Conservation (phyloP, 2,888 invertebrate genomes). For the Nephrocerus scutellatus region DNA sequence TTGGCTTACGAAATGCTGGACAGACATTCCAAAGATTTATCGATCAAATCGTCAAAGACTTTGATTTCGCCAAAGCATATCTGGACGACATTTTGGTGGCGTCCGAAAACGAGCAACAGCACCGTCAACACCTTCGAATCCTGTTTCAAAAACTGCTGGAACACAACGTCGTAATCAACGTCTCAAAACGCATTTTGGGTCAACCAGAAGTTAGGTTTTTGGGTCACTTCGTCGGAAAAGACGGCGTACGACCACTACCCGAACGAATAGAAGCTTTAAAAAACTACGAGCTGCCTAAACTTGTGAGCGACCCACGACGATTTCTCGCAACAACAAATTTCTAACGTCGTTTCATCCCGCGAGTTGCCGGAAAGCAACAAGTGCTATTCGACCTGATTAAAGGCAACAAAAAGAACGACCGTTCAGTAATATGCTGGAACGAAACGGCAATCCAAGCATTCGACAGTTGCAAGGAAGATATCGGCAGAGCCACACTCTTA, state of each 20-base stretch:
- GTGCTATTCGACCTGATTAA: slow-evolving; percentile 7
- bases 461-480: too few species aligned
- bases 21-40: slow-evolving; percentile 19
- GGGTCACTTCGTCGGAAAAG: slow-evolving; percentile 12
- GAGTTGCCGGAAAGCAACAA: slow-evolving; percentile 11
- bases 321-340: slow-evolving; percentile 25
- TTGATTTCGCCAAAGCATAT: slow-evolving; percentile 23
- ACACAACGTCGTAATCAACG: slow-evolving; percentile 24
- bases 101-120: slow-evolving; percentile 22
- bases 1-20: slow-evolving; percentile 18
- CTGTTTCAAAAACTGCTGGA: slow-evolving; percentile 24
- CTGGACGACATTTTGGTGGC: slow-evolving; percentile 31
- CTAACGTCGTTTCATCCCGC: slow-evolving; percentile 14
- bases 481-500: too few species aligned
- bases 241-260: slow-evolving; percentile 12
- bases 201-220: slow-evolving; percentile 16
- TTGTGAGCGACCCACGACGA: slow-evolving; percentile 17
- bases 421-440: too few species aligned
- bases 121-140: slow-evolving; percentile 18
- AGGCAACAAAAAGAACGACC: slow-evolving; percentile 17
- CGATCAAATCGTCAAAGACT: slow-evolving; percentile 14
- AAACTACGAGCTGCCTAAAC: slow-evolving; percentile 17
- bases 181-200: slow-evolving; percentile 19
- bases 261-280: slow-evolving; percentile 18
- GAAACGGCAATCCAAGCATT: too few species aligned